These are phyloP conservation scores for Troglohyphantes excavatus DNA, from an alignment of 2,888 invertebrate genomes.

Conservation along the genomic window DNA sequence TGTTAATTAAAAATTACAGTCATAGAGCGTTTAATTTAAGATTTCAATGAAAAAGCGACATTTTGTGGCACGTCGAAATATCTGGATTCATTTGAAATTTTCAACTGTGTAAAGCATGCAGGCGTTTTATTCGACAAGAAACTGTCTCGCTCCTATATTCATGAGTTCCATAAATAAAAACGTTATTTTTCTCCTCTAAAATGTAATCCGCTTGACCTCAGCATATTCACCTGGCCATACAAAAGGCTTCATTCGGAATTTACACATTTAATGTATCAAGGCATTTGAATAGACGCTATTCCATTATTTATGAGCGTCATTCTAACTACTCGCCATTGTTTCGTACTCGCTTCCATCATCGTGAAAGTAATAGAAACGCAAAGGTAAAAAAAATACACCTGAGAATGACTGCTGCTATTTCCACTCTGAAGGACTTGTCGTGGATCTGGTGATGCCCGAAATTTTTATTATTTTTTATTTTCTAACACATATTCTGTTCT, in stretches of 20 bases:
- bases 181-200: not conserved
- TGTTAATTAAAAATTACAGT: too few relatives aligned
- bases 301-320: constrained; percentile 36
- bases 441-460: not conserved
- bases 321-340: not conserved
- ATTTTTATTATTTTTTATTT: too few relatives aligned
- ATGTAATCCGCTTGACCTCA: constrained; percentile 1
- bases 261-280: not conserved
- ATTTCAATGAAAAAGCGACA: too few relatives aligned
- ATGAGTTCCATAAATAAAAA: not conserved
- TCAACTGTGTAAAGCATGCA: too few relatives aligned
- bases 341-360: not conserved
- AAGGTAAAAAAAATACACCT: not conserved
- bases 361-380: not conserved
- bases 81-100: too few relatives aligned
- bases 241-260: not conserved
- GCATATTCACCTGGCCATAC: not conserved
- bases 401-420: not conserved
- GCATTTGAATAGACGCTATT: constrained; percentile 21
- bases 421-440: not conserved
- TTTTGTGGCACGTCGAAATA: too few relatives aligned
- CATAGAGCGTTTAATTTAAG: too few relatives aligned
- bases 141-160: too few relatives aligned
- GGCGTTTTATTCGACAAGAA: too few relatives aligned
- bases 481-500: too few relatives aligned